Evolutionary conservation across 2,797 vertebrate genomes (phyloP), one percentile per base, ranked within the genome.

Genomic region (Enteromius treurensis): DNA sequence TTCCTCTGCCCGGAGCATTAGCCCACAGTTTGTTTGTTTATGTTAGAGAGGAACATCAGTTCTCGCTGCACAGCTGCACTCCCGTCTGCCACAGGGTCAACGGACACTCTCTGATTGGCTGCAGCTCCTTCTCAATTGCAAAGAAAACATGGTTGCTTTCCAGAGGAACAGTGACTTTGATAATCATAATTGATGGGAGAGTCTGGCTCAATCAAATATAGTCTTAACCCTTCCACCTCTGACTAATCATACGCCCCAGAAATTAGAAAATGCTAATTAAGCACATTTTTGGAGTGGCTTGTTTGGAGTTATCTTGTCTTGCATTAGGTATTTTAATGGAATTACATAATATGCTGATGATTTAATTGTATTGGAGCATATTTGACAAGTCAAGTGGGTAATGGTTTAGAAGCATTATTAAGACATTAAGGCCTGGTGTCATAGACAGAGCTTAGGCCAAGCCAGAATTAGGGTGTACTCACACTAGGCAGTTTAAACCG

Each of bases 181-280:
- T 92, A 92, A 92, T 90, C 91, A 83, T 89, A 92, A 94, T 93
- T 92, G 93, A 93, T 92, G 86, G 87, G 89, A 89, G 89, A 93
- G 92, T 93, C 90, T 91, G 89, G 88, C 91, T 89, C 92, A 93
- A 92, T 94, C 92, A 91, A 84, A 91, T 89, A 87, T 89, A 85
- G 88, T 87, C 88, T 87, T 90, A 90, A 92, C 91, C 89, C 86
- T 13, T 87, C 42, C 89, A 89, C 89, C 89, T 91, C 80, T 5
- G 1, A 75, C 83, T 89, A 92, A 92, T 92, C 90, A 91, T n/a
- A 37, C 15, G 8, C 21, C 49, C 10, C 34, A 37, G 23, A 53
- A 17, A 75, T 55, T 55, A 68, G 40, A 69, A 53, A 37, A 79
- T 45, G 68, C 13, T 14, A 32, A 76, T 76, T 21, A 67, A 51